Evolutionary conservation across 2,888 invertebrate genomes (phyloP).

Genomic region (Chrysolina haemoptera): DNA sequence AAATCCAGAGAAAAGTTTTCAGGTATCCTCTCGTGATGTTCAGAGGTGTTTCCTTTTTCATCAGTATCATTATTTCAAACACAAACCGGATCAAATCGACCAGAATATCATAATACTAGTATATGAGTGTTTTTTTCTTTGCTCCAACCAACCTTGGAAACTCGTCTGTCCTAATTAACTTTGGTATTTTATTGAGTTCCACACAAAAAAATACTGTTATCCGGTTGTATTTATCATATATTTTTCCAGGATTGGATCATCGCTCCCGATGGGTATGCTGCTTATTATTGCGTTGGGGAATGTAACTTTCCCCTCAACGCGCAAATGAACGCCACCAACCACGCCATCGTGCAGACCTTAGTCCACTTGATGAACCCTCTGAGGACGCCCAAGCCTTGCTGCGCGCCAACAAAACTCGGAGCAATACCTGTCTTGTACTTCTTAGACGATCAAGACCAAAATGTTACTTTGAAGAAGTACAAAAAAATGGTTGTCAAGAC

Average conservation of each 20-base stretch:
- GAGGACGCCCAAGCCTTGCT: slow-evolving; percentile 91
- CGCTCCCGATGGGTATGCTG: slow-evolving; percentile 94
- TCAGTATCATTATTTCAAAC: no score
- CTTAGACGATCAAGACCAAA: slow-evolving; percentile 82
- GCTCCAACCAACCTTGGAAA: no score
- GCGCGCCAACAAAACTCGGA: slow-evolving; percentile 91
- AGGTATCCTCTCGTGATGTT: no score
- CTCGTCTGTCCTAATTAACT: no score
- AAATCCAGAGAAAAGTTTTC: no score
- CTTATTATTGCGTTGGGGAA: slow-evolving; percentile 94
- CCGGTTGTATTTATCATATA: no score
- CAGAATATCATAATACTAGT: no score
- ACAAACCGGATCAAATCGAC: no score
- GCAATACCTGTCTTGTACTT: slow-evolving; percentile 93
- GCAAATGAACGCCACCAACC: slow-evolving; percentile 96
- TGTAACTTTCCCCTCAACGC: slow-evolving; percentile 95
- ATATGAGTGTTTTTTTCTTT: no score
- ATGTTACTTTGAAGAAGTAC: slow-evolving; percentile 90
- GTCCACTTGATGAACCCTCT: slow-evolving; percentile 89
- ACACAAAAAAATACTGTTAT: no score
- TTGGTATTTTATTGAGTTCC: no score
- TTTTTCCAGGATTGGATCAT: slow-evolving; percentile 91
- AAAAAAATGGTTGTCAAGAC: slow-evolving; percentile 98
- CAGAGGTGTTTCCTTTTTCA: no score
- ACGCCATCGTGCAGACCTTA: slow-evolving; percentile 94